Conservation (phyloP, 2,888 invertebrate genomes). For the Rhaphigaster nebulosa region DNA sequence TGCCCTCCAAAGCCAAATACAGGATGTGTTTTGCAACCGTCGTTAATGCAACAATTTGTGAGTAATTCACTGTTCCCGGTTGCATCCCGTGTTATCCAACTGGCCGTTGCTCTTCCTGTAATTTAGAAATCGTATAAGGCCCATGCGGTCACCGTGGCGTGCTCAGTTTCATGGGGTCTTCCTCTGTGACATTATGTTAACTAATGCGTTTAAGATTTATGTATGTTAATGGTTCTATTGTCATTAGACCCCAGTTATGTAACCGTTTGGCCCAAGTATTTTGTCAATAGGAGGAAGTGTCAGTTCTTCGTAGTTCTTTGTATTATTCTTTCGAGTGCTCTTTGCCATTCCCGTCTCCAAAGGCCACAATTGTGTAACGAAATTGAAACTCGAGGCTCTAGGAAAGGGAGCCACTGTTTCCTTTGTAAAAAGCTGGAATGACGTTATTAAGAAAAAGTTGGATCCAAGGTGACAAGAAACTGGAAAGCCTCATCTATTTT, state of each 20-base stretch:
- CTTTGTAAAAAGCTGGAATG: slow-evolving; percentile 15
- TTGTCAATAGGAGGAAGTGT: slow-evolving; percentile 6
- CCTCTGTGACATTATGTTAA: not conserved
- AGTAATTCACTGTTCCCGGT: slow-evolving; percentile 6
- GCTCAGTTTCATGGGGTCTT: not conserved
- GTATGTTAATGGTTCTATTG: not conserved
- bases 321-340: not conserved
- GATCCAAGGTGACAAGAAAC: not conserved
- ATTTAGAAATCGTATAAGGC: not conserved
- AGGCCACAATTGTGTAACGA: slow-evolving; percentile 19
- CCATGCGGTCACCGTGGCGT: not conserved
- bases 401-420: not conserved
- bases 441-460: not conserved
- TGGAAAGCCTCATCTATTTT: slow-evolving; percentile 4
- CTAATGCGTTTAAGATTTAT: slow-evolving; percentile 8
- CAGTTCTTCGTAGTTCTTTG: not conserved
- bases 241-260: not conserved
- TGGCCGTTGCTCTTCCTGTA: not conserved
- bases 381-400: not conserved
- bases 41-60: not conserved
- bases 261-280: not conserved
- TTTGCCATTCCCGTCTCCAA: not conserved
- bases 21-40: not conserved
- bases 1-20: not conserved
- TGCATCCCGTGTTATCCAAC: slow-evolving; percentile 4